Base-by-base conservation (phyloP, 2,888 invertebrate species). In the Apantesis nais region DNA sequence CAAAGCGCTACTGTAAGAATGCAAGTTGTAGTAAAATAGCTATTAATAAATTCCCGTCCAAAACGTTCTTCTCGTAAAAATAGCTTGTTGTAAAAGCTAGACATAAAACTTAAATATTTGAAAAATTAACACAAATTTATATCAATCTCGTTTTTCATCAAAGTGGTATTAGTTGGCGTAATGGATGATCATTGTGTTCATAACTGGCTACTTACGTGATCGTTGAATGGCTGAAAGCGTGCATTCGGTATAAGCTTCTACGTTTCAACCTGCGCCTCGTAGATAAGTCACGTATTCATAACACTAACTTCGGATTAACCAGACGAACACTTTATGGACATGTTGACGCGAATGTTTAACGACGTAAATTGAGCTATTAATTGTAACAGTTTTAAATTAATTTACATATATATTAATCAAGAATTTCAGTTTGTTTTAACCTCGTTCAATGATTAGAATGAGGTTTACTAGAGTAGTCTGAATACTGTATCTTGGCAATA, bases 201-300 rank as follows among this genome's bases (percentile, higher is more conserved):
- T 66, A 71, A 70, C 79, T 75, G 73, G 73, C 72, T 79, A 72
- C 77, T 79, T 77, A 75, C 76, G 71, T 76, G 81, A 78, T 78
- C 78, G 78, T 79, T 79, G 73, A 83, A 79, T 79, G 87, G 83
- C 85, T 87, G 86, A 70, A 88, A 88, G 83, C 81, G 84, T 81
- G 84, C 86, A 83, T 83, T 86, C 78, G 73, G 71, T 69, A 83
- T 83, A 86, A 84, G 82, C 85, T 75, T 73, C 78, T 73, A 77
- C 81, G 79, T 85, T 85, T 83, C 85, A 87, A 88, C 81, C 89
- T 89, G 91, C 81, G 79, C 77, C 83, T 78, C 73, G 73, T 73
- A 89, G 92, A 92, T 92, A 92, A 91, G 92, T 90, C 92, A 92
- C 92, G 92, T 92, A 87, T 88, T 90, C 90, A 89, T 89, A 89